Base-by-base conservation (phyloP, 1,140 invertebrate genomes). In the Pemphigus obesinymphae region DNA sequence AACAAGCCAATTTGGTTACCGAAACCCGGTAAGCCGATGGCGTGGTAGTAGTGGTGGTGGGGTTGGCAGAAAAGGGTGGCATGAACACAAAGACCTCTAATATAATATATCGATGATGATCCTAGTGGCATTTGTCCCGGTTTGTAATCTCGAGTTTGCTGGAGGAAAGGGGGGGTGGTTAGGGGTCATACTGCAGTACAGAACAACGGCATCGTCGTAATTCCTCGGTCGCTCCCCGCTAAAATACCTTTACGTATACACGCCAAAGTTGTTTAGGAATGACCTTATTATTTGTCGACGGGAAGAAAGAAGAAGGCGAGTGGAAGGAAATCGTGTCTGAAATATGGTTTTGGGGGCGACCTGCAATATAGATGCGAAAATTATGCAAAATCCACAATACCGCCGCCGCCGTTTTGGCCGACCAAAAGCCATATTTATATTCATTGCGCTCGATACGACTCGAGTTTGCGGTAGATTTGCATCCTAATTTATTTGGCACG, bases 361-460 rank as follows among this genome's bases (percentile, higher is more conserved):
- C 76, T 26, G 70, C 45, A 82, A 82, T 82, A 82, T 48, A 82
- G 82, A 82, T 82, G 82, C 82, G 82, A 82, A 66, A 82, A 82
- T 82, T 82, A 82, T 82, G 82, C 45, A 48, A 82, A 82, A 70
- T 82, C 43, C 50, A 13, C 43, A 75, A 66, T 37, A 37, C 63
- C 31, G 6, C 31, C 31, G 29, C 17, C 17, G 63, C 34, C 34
- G 31, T 37, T 66, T 66, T 10, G 61, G 8, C 31, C 73, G 10
- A 11, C 31, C 15, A 76, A 76, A 40, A 76, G 50, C 75, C 76
- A 31, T 80, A 61, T 80, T 80, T 80, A 80, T 61, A 80, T 80
- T 80, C 76, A 80, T 80, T 80, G 76, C 76, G 31, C 55, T 45
- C 73, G 48, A 48, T 61, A 61, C 34, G 55, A 10, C 53, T 8